phyloP scores from a whole-genome alignment of 2,888 invertebrate genomes.

The Phortica okadai region DNA sequence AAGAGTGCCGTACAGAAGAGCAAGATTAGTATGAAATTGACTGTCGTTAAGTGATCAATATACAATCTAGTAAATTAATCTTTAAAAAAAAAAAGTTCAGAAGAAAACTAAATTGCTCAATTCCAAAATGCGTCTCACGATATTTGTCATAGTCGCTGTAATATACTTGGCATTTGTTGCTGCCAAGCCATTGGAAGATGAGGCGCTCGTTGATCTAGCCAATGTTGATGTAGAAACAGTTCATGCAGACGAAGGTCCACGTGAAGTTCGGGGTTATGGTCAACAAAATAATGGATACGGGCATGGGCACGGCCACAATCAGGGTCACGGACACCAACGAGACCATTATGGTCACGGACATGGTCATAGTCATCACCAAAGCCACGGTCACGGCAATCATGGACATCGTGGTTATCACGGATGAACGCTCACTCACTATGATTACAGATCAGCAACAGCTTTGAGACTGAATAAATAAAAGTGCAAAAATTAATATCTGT shows the following conservation, averaged over 20 bases:
- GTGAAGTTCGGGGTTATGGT: slow-evolving; percentile 43
- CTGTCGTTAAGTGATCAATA: no score
- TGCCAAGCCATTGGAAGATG: slow-evolving; percentile 39
- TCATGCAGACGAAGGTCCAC: slow-evolving; percentile 57
- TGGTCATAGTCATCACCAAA: slow-evolving; percentile 36
- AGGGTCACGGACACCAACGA: slow-evolving; percentile 36
- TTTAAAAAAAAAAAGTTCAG: no score
- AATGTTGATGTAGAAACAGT: slow-evolving; percentile 50
- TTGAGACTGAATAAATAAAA: no score
- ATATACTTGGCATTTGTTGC: slow-evolving; percentile 47
- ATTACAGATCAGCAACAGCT: no score
- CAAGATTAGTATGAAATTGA: no score
- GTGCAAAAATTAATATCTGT: no score
- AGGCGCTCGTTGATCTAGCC: slow-evolving; percentile 37
- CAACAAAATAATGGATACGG: slow-evolving; percentile 42
- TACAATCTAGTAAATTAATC: no score
- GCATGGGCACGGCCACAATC: slow-evolving; percentile 31
- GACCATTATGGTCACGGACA: slow-evolving; percentile 42
- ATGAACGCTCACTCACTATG: no score
- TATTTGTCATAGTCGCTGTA: slow-evolving; percentile 41
- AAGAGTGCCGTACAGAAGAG: no score
- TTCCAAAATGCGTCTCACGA: slow-evolving; percentile 51
- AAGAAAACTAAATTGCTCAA: not conserved
- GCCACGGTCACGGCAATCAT: slow-evolving; percentile 28
- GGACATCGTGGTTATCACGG: not conserved